These are phyloP conservation scores for Strix aluco DNA, from an alignment of 2,113 vertebrate genomes.

Conservation along the genomic window DNA sequence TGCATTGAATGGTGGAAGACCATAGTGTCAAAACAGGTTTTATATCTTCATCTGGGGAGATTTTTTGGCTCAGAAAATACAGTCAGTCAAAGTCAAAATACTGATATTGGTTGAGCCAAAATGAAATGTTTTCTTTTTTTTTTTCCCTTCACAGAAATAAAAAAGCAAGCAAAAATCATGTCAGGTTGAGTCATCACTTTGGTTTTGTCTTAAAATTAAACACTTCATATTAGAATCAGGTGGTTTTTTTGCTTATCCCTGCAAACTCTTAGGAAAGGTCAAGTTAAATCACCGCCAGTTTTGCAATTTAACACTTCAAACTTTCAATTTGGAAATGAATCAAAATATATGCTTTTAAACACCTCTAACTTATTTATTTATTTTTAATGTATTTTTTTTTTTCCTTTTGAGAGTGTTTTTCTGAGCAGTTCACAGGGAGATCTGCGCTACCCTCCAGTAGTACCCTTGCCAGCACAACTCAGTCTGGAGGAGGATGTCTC, in stretches of 20 bases:
- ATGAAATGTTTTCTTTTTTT: neutral
- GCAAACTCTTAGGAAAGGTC: neutral
- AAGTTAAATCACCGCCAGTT: neutral
- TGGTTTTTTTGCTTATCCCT: neutral
- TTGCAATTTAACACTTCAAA: neutral
- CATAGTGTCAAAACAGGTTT: accelerated
- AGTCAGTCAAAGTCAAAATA: neutral
- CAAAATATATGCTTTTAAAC: neutral
- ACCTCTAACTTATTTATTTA: neutral
- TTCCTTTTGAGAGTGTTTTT: neutral
- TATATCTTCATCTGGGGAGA: neutral
- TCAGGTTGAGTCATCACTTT: neutral
- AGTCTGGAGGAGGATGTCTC: neutral
- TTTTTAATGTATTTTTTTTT: neutral
- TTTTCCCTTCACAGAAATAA: neutral
- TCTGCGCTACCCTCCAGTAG: neutral
- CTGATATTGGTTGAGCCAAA: neutral
- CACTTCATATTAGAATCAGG: neutral
- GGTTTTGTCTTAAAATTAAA: neutral
- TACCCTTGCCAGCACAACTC: accelerated
- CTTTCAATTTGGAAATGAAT: neutral
- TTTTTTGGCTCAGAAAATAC: neutral
- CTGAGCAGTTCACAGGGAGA: neutral
- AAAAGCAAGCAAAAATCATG: neutral
- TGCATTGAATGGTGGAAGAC: neutral